Evolutionary conservation across 1,140 invertebrate genomes (phyloP).

Genomic region (Cherax quadricarinatus): DNA sequence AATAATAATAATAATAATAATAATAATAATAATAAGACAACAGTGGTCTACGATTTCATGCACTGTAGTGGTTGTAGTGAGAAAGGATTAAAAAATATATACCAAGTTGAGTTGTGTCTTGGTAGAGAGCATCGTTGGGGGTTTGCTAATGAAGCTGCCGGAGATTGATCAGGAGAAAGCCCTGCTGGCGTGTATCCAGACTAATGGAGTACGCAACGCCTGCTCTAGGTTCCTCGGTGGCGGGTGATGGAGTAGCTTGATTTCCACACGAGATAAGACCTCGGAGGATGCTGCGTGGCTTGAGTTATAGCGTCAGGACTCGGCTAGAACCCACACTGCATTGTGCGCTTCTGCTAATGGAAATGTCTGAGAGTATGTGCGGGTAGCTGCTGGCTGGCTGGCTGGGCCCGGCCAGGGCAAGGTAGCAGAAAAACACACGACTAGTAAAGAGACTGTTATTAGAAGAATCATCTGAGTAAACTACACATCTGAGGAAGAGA

Average conservation of each 20-base stretch:
- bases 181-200: background rate
- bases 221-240: background rate
- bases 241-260: background rate
- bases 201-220: slow-evolving; percentile 1
- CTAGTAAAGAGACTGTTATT: too few relatives aligned
- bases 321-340: background rate
- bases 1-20: too few relatives aligned
- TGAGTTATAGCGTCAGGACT: background rate
- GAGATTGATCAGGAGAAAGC: slow-evolving; percentile 3
- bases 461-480: too few relatives aligned
- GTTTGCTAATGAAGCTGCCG: background rate
- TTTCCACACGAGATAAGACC: background rate
- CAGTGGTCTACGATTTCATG: too few relatives aligned
- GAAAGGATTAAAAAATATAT: too few relatives aligned
- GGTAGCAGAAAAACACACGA: too few relatives aligned
- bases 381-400: background rate
- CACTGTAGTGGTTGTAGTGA: too few relatives aligned
- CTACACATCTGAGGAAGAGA: too few relatives aligned
- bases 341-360: background rate
- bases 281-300: background rate
- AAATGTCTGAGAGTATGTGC: background rate
- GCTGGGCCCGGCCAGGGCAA: too few relatives aligned
- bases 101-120: background rate
- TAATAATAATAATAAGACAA: too few relatives aligned
- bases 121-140: background rate